phyloP scores from a whole-genome alignment of 2,113 vertebrate genomes.

The Puntigrus tetrazona region DNA sequence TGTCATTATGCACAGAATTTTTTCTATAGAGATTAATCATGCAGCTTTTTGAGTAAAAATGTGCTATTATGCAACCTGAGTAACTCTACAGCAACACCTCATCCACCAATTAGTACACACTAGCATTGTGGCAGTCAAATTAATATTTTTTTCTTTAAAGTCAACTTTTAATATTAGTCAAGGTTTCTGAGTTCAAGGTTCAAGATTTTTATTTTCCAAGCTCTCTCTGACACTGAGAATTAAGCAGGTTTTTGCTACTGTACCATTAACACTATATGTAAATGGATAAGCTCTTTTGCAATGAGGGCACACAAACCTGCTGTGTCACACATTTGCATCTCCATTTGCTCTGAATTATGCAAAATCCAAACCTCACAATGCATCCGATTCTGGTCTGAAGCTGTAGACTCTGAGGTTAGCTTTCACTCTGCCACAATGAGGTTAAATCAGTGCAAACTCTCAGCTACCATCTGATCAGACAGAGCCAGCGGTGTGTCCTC shows the following conservation, averaged over 20 bases:
- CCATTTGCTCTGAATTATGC: neutral
- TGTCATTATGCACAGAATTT: neutral
- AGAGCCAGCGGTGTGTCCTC: conserved; percentile 20
- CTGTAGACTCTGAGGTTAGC: neutral
- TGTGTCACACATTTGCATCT: conserved; percentile 1
- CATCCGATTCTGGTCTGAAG: neutral
- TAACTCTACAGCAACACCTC: neutral
- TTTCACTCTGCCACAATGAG: neutral
- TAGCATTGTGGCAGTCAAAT: neutral
- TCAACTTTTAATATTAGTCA: neutral
- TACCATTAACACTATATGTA: neutral
- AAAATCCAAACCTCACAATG: neutral
- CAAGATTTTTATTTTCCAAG: neutral
- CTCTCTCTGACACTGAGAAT: neutral
- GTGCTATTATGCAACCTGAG: neutral
- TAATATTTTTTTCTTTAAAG: neutral
- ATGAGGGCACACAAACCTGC: neutral
- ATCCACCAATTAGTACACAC: neutral
- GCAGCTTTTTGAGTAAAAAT: neutral
- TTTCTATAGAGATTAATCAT: neutral
- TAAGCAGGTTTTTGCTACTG: neutral
- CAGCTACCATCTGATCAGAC: conserved; percentile 16
- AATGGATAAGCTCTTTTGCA: neutral
- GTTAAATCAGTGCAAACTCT: conserved; percentile 5
- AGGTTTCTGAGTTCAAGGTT: too few species aligned